These are phyloP conservation scores for Lampris incognitus DNA, from an alignment of 2,113 vertebrate species.

Conservation along the genomic window DNA sequence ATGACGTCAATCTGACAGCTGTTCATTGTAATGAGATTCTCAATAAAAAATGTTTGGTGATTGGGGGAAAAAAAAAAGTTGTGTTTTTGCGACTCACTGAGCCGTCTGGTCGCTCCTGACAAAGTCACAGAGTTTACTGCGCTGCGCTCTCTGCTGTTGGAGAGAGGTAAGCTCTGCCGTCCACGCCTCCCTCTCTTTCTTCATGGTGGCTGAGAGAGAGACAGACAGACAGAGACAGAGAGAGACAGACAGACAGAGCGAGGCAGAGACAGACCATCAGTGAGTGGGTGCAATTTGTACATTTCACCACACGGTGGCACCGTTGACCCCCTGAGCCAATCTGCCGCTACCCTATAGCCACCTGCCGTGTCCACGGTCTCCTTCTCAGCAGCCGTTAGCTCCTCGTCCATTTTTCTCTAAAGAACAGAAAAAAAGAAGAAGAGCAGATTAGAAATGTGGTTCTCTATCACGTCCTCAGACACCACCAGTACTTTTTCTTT, in stretches of 20 bases:
- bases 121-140: conserved; percentile 40
- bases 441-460: no score
- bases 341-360: background rate
- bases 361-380: background rate
- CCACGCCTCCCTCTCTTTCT: conserved; percentile 41
- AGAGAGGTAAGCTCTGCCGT: background rate
- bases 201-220: conserved; percentile 27
- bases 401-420: conserved; percentile 1
- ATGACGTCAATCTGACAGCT: background rate
- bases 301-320: conserved; percentile 42
- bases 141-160: background rate
- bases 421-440: background rate
- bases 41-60: background rate
- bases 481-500: no score
- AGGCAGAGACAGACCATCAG: no score
- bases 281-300: background rate
- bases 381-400: background rate
- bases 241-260: background rate
- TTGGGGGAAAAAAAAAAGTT: no score
- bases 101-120: rapidly evolving
- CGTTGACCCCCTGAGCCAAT: background rate
- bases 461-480: no score
- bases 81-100: conserved; percentile 39
- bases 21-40: background rate
- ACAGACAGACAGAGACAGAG: conserved; percentile 2